These are phyloP conservation scores for Acleris literana DNA, from an alignment of 2,888 invertebrate species.

Conservation along the genomic window DNA sequence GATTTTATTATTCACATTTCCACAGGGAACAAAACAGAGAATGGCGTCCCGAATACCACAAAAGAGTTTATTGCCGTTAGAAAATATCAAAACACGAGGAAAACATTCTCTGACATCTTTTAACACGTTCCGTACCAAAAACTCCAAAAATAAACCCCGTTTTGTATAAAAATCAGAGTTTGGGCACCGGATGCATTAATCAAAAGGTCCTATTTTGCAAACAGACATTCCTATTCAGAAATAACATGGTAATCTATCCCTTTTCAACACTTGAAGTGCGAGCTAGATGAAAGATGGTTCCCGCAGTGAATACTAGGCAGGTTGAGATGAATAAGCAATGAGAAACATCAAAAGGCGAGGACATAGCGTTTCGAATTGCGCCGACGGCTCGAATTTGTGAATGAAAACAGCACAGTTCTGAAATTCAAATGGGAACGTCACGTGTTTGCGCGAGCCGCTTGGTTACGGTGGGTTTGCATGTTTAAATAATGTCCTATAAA, in stretches of 20 bases:
- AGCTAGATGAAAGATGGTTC: conserved; percentile 3
- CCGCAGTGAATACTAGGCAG: conserved; percentile 9
- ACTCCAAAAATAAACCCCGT: neutral
- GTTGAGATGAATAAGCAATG: conserved; percentile 33
- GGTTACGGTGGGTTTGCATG: neutral
- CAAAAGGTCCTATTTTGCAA: neutral
- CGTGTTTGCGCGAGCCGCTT: conserved; percentile 9
- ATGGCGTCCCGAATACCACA: no score
- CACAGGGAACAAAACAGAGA: no score
- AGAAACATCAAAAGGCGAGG: conserved; percentile 32
- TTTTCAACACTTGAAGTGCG: neutral
- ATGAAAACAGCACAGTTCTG: conserved; percentile 31
- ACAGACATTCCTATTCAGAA: neutral
- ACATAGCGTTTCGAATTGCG: conserved; percentile 19
- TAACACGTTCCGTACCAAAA: no score
- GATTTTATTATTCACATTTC: no score
- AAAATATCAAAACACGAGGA: no score
- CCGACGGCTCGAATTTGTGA: conserved; percentile 23
- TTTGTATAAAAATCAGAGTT: neutral
- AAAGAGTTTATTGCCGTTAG: no score
- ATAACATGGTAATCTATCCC: neutral
- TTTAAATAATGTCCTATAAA: no score
- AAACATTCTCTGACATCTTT: no score
- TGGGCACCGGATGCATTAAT: neutral
- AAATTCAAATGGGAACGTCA: conserved; percentile 28